Evolutionary conservation across 2,888 invertebrate species (phyloP), one percentile per base, ranked within the genome.

Genomic region (Ormyrus nitidulus): DNA sequence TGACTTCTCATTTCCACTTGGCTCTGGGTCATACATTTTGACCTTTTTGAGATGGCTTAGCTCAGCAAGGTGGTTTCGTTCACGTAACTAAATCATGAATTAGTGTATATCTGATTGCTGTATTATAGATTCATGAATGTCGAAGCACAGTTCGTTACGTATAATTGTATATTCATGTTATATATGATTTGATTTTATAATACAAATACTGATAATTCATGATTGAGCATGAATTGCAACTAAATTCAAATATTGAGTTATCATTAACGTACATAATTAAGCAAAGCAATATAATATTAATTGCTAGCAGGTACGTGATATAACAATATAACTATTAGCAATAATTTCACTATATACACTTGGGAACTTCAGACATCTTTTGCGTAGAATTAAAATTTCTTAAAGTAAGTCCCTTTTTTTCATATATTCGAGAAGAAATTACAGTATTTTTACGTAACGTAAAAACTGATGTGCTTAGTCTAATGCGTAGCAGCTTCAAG

Each of bases 191-290:
- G 10, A 61, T 61, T 61, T 9, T 10, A 44, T 5, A 61, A 44
- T 3, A 1, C 61, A 44, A 61, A 8, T 34, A 54, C 54, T 68
- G n/a, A 53, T 68, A 48, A 66, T 68, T 1, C 46, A 46, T 13
- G 13, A 56, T 69, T 44, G 34, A 34, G 44, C 53, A 51, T 51
- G 53, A 11, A 11, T 46, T 1, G 44, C 11, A 54, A 44, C 13
- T 44, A 19, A 34, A 34, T 68, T 68, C 11, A 6, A 68, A 68
- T 68, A 46, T 11, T 68, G 10, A 34, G 11, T 19, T 19, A 19
- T n/a, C 56, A 69, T 69, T 56, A 69, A 46, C 46, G 19, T 19
- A 2, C 19, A 69, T 69, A 56, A 4, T 44, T 69, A 66, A 66
- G 19, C 44, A 11, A 9, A 19, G 13, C 19, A 19, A 19, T 19